Percentiles rank a stretch among this genome's conserved stretches.
Conservation (phyloP, 2,113 vertebrate species). For the Tachycineta bicolor region DNA sequence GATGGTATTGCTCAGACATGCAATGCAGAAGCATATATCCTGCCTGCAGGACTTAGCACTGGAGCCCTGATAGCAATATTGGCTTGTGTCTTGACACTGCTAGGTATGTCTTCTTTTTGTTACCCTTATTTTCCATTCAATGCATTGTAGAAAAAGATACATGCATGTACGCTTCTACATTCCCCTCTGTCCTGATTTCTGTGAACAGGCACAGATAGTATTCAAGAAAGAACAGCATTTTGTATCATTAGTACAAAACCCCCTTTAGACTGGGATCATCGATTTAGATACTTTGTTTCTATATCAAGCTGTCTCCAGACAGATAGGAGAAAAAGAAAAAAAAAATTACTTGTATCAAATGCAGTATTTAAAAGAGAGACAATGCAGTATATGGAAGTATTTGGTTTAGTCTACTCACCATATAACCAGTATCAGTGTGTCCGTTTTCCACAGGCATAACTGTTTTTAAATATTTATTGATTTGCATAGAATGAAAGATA, state of each 20-base stretch:
- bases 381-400: not conserved
- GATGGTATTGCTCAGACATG: conserved; percentile 89
- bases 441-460: not conserved
- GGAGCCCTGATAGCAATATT: conserved; percentile 93
- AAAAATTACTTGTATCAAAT: not conserved
- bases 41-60: conserved; percentile 90
- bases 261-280: not conserved
- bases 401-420: not conserved
- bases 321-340: not conserved
- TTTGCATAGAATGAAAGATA: not conserved
- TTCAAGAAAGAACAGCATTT: not conserved
- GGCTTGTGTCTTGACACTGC: conserved; percentile 90
- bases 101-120: conserved; percentile 80
- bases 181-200: fast-evolving
- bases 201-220: too few species aligned
- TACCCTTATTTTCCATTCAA: not conserved
- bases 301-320: not conserved
- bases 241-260: not conserved
- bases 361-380: not conserved
- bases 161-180: not conserved
- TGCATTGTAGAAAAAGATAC: not conserved
- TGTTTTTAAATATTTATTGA: not conserved
- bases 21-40: conserved; percentile 88
- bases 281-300: not conserved
- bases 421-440: not conserved